These are phyloP conservation scores for Aviceda subcristata DNA, from an alignment of 2,113 vertebrate species.

Conservation along the genomic window DNA sequence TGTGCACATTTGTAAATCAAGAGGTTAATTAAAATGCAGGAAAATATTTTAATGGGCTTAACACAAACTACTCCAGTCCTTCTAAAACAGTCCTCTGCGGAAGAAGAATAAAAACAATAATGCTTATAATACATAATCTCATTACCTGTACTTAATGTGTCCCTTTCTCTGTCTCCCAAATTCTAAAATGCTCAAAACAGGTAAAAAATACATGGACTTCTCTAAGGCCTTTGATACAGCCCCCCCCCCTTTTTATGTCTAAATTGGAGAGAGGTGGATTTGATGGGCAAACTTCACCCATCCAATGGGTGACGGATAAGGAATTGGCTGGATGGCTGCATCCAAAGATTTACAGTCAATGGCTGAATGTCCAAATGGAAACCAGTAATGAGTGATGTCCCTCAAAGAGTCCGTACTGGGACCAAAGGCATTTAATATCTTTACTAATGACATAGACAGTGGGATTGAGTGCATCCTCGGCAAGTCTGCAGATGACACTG, in stretches of 20 bases:
- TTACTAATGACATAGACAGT: no score
- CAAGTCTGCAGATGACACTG: no score
- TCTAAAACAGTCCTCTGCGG: background rate
- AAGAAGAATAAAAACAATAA: background rate
- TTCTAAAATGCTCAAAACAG: background rate
- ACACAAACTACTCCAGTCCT: background rate
- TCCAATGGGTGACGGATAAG: no score
- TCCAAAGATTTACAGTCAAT: background rate
- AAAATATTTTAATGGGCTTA: background rate
- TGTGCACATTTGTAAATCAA: background rate
- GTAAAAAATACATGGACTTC: background rate
- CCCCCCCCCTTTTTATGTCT: background rate
- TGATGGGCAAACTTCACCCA: background rate
- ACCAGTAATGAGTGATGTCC: background rate
- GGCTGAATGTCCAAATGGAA: background rate
- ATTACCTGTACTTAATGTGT: background rate
- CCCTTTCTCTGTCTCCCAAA: background rate
- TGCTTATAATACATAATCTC: background rate
- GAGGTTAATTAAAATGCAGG: background rate
- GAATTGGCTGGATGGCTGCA: background rate
- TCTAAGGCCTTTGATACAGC: background rate
- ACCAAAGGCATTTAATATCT: no score
- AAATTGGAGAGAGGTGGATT: background rate
- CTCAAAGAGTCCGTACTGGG: background rate
- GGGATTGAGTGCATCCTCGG: no score